phyloP scores from a whole-genome alignment of 2,113 vertebrate genomes.

The Meleagris gallopavo region DNA sequence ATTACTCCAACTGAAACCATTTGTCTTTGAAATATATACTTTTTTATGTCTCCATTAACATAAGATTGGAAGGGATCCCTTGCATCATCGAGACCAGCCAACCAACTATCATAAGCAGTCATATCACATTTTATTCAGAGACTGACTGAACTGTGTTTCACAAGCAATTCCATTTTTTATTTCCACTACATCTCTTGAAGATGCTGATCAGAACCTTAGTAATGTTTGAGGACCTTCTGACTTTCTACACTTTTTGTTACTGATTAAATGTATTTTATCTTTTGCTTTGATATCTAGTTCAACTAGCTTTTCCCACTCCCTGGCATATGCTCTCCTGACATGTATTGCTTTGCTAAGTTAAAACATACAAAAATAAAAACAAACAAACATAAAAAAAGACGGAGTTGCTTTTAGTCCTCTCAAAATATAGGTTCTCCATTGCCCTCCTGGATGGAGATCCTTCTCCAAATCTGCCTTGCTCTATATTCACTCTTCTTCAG shows the following conservation, averaged over 20 bases:
- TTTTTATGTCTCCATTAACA: not conserved
- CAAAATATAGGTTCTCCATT: not conserved
- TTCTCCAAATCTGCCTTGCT: not conserved
- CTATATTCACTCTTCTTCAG: not conserved
- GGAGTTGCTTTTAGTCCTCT: not conserved
- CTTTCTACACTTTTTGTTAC: not conserved
- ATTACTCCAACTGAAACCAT: not conserved
- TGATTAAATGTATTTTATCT: not conserved
- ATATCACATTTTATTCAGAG: not conserved
- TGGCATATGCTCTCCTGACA: not conserved
- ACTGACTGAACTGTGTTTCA: not conserved
- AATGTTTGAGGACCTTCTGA: not conserved
- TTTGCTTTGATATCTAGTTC: not conserved
- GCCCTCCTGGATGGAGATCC: not conserved
- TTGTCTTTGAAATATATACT: not conserved
- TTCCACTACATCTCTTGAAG: not conserved
- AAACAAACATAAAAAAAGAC: too few species aligned
- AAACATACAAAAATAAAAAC: not conserved
- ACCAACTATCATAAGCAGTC: not conserved
- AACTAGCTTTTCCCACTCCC: not conserved
- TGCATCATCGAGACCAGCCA: not conserved
- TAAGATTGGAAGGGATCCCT: not conserved
- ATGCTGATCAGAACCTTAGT: not conserved
- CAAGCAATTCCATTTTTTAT: not conserved
- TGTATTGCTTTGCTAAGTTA: not conserved